Base-by-base conservation (phyloP, 1,140 invertebrate genomes). In the Thaumetopoea pityocampa region DNA sequence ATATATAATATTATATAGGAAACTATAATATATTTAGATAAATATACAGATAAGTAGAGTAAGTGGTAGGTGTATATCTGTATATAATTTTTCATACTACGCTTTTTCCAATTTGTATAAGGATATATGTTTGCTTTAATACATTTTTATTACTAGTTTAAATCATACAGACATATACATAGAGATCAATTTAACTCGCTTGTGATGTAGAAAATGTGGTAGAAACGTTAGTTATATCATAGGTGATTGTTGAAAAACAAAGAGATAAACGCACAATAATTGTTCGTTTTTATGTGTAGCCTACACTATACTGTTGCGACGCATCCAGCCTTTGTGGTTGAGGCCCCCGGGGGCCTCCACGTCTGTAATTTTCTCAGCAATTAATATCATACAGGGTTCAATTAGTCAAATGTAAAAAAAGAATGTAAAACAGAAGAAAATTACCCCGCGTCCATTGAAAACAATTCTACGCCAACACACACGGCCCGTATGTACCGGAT, bases 311-410 rank as follows among this genome's bases (percentile, higher is more conserved):
- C 51, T 53, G 46, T 47, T 46, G 36, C 24, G 22, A 20, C 14
- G 43, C 37, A 43, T 49, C 44, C 32, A 53, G 45, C 48, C 67
- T 69, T 67, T 72, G 66, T 74, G 64, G 61, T 58, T 65, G 63
- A 69, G 58, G 43, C 66, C 70, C n/a, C 68, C 40, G 36, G 52
- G 55, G 65, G 62, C 49, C 23, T 51, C 30, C 44, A 45, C 29
- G 51, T 46, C 47, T 36, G 68, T 67, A 69, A 77, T 77, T 77
- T 77, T 69, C 72, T 72, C 67, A 73, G 57, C 65, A 77, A 77
- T 77, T 77, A 73, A 73, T 77, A 60, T 50, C 41, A 52, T 55
- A 64, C 55, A 44, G 40, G 18, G 51, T 61, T 65, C 65, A 76
- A 67, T 70, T 67, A 64, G 59, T 64, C 51, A 67, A 67, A 69